Evolutionary conservation across 1,140 invertebrate species (phyloP).

Genomic region (Limonius californicus): DNA sequence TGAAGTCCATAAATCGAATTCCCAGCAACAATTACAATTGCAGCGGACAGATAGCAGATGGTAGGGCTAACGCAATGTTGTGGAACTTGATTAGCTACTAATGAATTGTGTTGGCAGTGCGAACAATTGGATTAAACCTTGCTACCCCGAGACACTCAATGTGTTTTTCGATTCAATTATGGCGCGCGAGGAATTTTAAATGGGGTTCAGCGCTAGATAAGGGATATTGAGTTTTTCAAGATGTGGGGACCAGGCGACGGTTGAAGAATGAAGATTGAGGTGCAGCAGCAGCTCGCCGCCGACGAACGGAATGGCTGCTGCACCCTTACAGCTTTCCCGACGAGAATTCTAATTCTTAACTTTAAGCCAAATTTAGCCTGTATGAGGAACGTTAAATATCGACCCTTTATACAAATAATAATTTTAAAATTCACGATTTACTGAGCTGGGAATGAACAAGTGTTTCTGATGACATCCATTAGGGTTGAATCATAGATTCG

Average conservation of each 20-base stretch:
- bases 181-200: slow-evolving; percentile 32
- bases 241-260: slow-evolving; percentile 18
- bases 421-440: no score
- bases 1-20: slow-evolving; percentile 23
- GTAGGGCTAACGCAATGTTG: slow-evolving; percentile 35
- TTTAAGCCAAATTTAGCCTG: no score
- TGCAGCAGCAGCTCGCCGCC: background rate
- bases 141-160: slow-evolving; percentile 29
- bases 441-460: background rate
- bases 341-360: no score
- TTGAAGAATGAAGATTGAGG: slow-evolving; percentile 25
- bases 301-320: background rate
- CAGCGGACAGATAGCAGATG: slow-evolving; percentile 37
- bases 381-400: no score
- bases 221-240: slow-evolving; percentile 23
- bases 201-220: slow-evolving; percentile 23
- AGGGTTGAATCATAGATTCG: background rate
- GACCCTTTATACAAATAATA: no score
- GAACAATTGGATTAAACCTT: slow-evolving; percentile 39
- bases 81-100: slow-evolving; percentile 42
- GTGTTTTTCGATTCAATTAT: slow-evolving; percentile 37
- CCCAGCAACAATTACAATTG: slow-evolving; percentile 32
- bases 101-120: slow-evolving; percentile 38
- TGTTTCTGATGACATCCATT: slow-evolving; percentile 6
- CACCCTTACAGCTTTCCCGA: no score